Percentiles rank a stretch among this genome's conserved stretches.
Evolutionary conservation across 1,140 invertebrate genomes (phyloP).

Genomic region (Pseudomyrmex concolor): DNA sequence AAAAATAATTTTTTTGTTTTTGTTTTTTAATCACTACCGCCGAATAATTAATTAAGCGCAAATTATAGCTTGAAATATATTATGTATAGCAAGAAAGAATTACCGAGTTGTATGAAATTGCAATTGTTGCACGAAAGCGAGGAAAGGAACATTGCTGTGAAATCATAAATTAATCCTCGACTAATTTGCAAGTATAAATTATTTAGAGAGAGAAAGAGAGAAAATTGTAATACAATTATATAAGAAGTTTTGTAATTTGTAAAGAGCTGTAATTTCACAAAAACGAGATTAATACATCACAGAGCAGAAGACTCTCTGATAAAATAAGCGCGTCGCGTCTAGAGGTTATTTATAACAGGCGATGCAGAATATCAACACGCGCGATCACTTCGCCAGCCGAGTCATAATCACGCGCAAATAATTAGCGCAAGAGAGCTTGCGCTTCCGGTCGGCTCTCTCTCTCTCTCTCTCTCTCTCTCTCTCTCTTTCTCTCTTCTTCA

Average conservation of each 20-base stretch:
- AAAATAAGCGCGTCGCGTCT: slow-evolving; percentile 1
- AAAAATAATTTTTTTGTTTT: neutral
- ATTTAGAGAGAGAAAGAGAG: neutral
- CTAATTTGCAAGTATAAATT: too few species aligned
- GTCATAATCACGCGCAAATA: slow-evolving; percentile 50
- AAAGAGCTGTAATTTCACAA: neutral
- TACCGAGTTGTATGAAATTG: too few species aligned
- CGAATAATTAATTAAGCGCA: too few species aligned
- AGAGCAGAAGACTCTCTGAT: slow-evolving; percentile 24
- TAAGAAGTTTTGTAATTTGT: neutral
- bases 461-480: neutral
- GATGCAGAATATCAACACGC: slow-evolving; percentile 35
- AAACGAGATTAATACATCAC: slow-evolving; percentile 17
- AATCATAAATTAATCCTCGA: neutral
- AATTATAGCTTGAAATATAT: neutral
- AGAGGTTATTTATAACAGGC: slow-evolving; percentile 22
- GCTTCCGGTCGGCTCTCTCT: slow-evolving; percentile 1
- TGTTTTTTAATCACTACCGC: too few species aligned
- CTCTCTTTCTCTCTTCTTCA: neutral
- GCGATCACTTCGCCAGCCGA: slow-evolving; percentile 24
- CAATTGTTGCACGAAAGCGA: neutral
- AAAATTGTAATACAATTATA: slow-evolving; percentile 21
- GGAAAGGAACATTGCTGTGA: too few species aligned
- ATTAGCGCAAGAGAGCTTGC: slow-evolving; percentile 52
- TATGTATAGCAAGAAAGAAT: too few species aligned